Base-by-base conservation (phyloP, 2,113 vertebrate genomes). In the Sakesphorus luctuosus region DNA sequence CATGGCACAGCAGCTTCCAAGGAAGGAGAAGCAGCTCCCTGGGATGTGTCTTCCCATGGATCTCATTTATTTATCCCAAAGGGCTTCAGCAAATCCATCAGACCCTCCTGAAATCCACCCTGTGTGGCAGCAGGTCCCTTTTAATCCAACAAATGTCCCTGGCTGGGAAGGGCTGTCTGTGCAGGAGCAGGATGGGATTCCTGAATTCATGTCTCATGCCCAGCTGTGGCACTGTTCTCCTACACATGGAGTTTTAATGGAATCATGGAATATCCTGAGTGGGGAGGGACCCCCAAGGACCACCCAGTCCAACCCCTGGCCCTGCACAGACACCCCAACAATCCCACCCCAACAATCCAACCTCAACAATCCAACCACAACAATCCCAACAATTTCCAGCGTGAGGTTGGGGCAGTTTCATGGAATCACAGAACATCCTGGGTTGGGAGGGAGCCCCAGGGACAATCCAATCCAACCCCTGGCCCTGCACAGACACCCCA, bases 191-290 rank as follows among this genome's bases (percentile, higher is more conserved):
- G 49, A 40, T 10, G 44, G 61, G 59, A 69, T 28, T 38, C 61
- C 80, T 10, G 25, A 68, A 62, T 31, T 40, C 20, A 7, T 25
- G 33, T 49, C 43, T 40, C 7, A 4, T 3, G 8, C 18, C 15
- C 1, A 1, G 50, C 62, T n/a, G 6, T 13, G 55, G 47, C 7
- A 7, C 31, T 1, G 40, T 43, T 43, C 5, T 43, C 40, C 40
- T 43, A 19, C 31, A 36, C 11, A 0, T 0, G 14, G 10, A 6
- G 17, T 75, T 59, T 25, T 16, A 18, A 33, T 58, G 13, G 56
- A 58, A 15, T 58, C 20, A 12, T 35, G 56, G 56, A 58, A 23
- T 58, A 24, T n/a, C 12, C 55, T 33, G 31, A 33, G 11, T 12
- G 20, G 16, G 31, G 11, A 56, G 55, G 55, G 55, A 33, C 19